Percentiles rank a stretch among this genome's conserved stretches.
phyloP scores from a whole-genome alignment of 1,140 invertebrate genomes.

The Drosophila tristis region DNA sequence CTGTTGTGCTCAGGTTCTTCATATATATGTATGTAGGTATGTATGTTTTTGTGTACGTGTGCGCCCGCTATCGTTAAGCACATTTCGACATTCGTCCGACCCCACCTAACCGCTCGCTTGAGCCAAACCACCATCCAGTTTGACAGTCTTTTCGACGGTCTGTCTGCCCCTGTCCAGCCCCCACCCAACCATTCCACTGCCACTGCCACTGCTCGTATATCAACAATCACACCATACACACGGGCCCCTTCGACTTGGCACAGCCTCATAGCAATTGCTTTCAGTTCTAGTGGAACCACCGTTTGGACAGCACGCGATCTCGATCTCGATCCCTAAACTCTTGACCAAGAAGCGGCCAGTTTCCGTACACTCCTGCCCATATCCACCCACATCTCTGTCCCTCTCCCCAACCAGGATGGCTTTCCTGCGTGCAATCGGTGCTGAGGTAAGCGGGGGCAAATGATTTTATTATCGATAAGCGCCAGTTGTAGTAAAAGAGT shows the following conservation, averaged over 20 bases:
- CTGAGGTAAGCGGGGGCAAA: constrained; percentile 60
- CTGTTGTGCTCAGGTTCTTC: constrained; percentile 26
- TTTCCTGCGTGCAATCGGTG: constrained; percentile 73
- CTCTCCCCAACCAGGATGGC: constrained; percentile 58
- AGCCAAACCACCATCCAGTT: constrained; percentile 14
- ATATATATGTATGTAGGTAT: background rate
- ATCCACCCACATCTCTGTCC: constrained; percentile 16
- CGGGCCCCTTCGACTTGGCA: constrained; percentile 39
- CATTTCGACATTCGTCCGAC: constrained; percentile 21
- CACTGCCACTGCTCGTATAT: constrained; percentile 55
- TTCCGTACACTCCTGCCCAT: background rate
- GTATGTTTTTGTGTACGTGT: background rate
- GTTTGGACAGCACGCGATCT: constrained; percentile 64
- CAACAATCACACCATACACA: constrained; percentile 71
- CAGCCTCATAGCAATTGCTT: constrained; percentile 63
- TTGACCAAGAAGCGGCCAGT: too few relatives aligned
- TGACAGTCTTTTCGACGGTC: constrained; percentile 17
- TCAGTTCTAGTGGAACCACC: constrained; percentile 79
- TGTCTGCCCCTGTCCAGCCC: background rate
- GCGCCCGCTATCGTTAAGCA: constrained; percentile 29
- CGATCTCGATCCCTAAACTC: constrained; percentile 26
- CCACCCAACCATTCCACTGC: too few relatives aligned
- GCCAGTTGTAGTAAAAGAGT: too few relatives aligned
- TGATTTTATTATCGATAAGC: too few relatives aligned
- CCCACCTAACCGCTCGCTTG: background rate